These are phyloP conservation scores for Rhodeus uyekii DNA, from an alignment of 2,797 vertebrate species.

Conservation along the genomic window DNA sequence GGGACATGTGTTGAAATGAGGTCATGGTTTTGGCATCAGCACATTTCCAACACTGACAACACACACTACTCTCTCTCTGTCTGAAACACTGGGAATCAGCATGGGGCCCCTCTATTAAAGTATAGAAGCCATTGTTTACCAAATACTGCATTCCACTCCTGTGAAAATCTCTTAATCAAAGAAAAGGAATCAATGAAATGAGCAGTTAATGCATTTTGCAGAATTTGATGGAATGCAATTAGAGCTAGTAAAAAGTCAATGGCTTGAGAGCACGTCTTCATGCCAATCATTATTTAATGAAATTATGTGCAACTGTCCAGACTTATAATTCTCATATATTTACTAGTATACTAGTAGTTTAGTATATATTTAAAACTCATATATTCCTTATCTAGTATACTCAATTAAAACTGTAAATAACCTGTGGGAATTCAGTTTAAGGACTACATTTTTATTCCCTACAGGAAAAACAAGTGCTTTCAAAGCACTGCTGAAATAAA, in stretches of 20 bases:
- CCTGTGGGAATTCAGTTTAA: neutral
- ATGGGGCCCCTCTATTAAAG: slow-evolving; percentile 24
- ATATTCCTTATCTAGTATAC: neutral
- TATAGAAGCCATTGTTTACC: slow-evolving; percentile 43
- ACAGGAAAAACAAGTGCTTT: neutral
- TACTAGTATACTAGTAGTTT: too few species aligned
- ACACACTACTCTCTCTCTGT: slow-evolving; percentile 19
- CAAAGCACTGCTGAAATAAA: neutral
- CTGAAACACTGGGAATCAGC: neutral
- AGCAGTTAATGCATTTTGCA: slow-evolving; percentile 45
- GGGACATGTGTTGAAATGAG: slow-evolving; percentile 40
- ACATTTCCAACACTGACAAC: slow-evolving; percentile 24
- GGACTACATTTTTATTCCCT: neutral
- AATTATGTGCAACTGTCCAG: neutral
- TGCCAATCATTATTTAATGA: slow-evolving; percentile 27
- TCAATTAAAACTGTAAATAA: neutral
- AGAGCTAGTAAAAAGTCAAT: slow-evolving; percentile 24
- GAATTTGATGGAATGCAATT: slow-evolving; percentile 40
- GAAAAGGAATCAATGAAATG: slow-evolving; percentile 40
- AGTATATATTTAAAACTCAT: too few species aligned
- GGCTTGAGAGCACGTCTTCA: neutral
- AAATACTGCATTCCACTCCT: slow-evolving; percentile 33
- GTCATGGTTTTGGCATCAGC: slow-evolving; percentile 46
- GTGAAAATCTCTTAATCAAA: slow-evolving; percentile 52
- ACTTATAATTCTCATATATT: too few species aligned